Evolutionary conservation across 2,113 vertebrate genomes (phyloP), one percentile per base, ranked within the genome.

Genomic region (Ursus arctos): DNA sequence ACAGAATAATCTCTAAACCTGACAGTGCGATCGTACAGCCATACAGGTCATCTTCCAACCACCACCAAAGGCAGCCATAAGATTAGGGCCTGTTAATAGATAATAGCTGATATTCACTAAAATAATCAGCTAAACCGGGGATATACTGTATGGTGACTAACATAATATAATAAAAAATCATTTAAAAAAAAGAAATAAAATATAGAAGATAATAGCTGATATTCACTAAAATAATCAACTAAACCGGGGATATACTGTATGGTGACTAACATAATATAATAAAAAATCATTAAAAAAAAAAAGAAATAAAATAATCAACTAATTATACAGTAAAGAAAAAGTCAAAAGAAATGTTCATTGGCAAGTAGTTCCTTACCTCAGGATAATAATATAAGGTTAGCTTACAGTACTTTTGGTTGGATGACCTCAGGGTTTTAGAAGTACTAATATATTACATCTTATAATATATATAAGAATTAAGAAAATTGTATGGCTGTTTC

Each of bases 51-150:
- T 72, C 33, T 61, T 81, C 59, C 69, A 88, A 82, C 85, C 22
- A 59, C 47, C 69, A 71, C 28, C 36, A 55, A 88, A 84, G 59
- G 85, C 6, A 6, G 14, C 11, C 47, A 82, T 71, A 71, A 65
- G 84, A 55, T 63, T 49, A 65, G 33, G 53, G 11, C 49, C 14
- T 91, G 9, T 80, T 76, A 36, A 36, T 36, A 94, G 80, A 97
- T 80, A 90, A 89, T 65, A 83, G 40, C 43, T 61, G 86, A 28
- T 91, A 65, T 61, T 94, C 95, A 91, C 40, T 81, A 91, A 88
- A 77, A 77, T 76, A 77, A 61, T 22, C 49, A 72, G 59, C 21
- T 74, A 74, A 79, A 40, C 40, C 40, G 40, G 40, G 40, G 40
- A 40, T 40, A 40, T 40, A 40, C 40, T 40, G 40, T 40, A 40